Conservation (phyloP, 2,797 vertebrate species). For the Tachyglossus aculeatus region DNA sequence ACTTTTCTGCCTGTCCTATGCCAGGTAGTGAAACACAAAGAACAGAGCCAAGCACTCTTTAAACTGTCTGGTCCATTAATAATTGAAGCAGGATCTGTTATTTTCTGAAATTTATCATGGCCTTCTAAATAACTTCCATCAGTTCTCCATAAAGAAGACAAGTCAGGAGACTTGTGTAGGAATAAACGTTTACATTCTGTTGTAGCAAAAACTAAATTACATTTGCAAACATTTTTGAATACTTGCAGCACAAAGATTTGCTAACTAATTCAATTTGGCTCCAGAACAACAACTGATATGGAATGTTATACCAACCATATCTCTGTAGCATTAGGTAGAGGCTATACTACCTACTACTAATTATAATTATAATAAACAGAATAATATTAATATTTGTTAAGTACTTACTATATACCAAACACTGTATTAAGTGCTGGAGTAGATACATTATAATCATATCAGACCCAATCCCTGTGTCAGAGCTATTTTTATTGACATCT, state of each 20-base stretch:
- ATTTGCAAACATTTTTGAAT: neutral
- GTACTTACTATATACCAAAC: too few relatives aligned
- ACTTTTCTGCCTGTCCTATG: too few relatives aligned
- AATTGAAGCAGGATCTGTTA: too few relatives aligned
- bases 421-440: too few relatives aligned
- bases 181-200: neutral
- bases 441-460: too few relatives aligned
- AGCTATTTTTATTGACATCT: slow-evolving; percentile 10
- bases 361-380: too few relatives aligned
- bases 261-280: neutral
- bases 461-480: too few relatives aligned
- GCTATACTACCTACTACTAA: too few relatives aligned
- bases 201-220: neutral
- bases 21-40: too few relatives aligned
- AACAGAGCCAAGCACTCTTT: too few relatives aligned
- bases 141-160: neutral
- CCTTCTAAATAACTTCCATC: neutral
- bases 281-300: neutral
- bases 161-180: slow-evolving; percentile 5
- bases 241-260: neutral
- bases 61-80: too few relatives aligned
- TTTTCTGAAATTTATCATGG: neutral
- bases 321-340: neutral
- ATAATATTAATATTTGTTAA: too few relatives aligned
- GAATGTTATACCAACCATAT: neutral